Percentiles rank a stretch among this genome's conserved stretches.
Evolutionary conservation across 2,888 invertebrate species (phyloP).

Genomic region (Thymelicus lineola): DNA sequence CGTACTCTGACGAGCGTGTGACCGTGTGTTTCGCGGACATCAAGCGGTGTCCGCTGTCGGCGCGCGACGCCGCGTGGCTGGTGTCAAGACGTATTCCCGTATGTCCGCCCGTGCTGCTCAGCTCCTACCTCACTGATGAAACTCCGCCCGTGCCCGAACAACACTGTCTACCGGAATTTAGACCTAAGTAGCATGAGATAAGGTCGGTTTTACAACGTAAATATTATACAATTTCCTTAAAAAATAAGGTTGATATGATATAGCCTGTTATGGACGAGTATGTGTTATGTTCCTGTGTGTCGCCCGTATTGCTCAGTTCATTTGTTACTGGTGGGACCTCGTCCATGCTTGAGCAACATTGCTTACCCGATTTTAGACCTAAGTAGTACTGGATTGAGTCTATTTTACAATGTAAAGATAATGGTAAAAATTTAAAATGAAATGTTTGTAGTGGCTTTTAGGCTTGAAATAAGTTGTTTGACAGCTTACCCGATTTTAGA

Average conservation of each 20-base stretch:
- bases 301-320: too few species aligned
- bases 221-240: too few species aligned
- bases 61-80: slow-evolving; percentile 84
- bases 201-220: neutral
- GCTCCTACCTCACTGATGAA: slow-evolving; percentile 83
- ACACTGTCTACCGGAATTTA: slow-evolving; percentile 68
- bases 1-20: slow-evolving; percentile 83
- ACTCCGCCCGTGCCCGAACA: slow-evolving; percentile 59
- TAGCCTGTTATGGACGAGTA: too few species aligned
- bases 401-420: neutral
- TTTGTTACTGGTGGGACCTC: slow-evolving; percentile 39
- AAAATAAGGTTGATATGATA: too few species aligned
- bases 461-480: neutral
- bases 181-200: slow-evolving; percentile 40
- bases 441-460: too few species aligned
- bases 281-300: too few species aligned
- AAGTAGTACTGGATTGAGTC: slow-evolving; percentile 8
- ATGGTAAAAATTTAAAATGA: too few species aligned
- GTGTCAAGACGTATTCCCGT: slow-evolving; percentile 84
- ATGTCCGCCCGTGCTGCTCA: slow-evolving; percentile 87
- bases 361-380: slow-evolving; percentile 64
- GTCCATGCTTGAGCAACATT: slow-evolving; percentile 63
- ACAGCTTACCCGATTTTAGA: too few species aligned
- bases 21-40: slow-evolving; percentile 91
- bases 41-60: slow-evolving; percentile 71